A percentile compares a stretch with the other conserved stretches of the same genome.
Conservation (phyloP, 2,113 vertebrate species). For the Paraplagusia blochii region DNA sequence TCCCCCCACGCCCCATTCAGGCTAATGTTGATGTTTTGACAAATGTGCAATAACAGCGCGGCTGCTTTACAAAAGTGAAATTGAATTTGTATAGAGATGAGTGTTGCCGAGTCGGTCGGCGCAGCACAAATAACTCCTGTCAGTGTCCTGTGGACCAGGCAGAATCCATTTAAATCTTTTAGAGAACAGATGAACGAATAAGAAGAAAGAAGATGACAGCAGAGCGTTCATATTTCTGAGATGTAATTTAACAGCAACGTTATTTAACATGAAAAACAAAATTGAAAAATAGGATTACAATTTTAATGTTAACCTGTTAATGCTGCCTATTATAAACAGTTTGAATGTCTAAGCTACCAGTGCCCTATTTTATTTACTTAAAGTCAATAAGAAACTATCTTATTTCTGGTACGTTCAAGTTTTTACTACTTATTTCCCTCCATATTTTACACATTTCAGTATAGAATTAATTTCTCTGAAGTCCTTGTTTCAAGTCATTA, state of each 20-base stretch:
- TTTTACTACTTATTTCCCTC: too few species aligned
- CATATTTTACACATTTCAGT: too few species aligned
- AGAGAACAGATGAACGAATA: constrained; percentile 8
- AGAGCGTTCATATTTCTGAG: background rate
- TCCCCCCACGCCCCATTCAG: constrained; percentile 40
- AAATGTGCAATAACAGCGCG: constrained; percentile 49
- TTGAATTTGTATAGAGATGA: constrained; percentile 53
- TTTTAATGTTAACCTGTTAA: too few species aligned
- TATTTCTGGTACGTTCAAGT: too few species aligned
- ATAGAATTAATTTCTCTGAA: too few species aligned
- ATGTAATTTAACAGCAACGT: background rate
- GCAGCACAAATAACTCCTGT: constrained; percentile 52
- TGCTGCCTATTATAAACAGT: too few species aligned
- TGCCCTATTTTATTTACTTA: too few species aligned
- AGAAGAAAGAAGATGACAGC: background rate
- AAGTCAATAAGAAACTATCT: too few species aligned
- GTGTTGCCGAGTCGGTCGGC: constrained; percentile 36
- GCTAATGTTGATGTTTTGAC: constrained; percentile 53
- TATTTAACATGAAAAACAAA: background rate
- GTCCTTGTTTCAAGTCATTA: too few species aligned
- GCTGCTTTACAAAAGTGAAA: constrained; percentile 54
- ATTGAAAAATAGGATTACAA: too few species aligned
- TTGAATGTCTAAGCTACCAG: too few species aligned
- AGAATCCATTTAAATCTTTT: constrained; percentile 65
- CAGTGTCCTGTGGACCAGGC: constrained; percentile 44